Evolutionary conservation across 2,888 invertebrate species (phyloP).

Genomic region (Troides aeacus): DNA sequence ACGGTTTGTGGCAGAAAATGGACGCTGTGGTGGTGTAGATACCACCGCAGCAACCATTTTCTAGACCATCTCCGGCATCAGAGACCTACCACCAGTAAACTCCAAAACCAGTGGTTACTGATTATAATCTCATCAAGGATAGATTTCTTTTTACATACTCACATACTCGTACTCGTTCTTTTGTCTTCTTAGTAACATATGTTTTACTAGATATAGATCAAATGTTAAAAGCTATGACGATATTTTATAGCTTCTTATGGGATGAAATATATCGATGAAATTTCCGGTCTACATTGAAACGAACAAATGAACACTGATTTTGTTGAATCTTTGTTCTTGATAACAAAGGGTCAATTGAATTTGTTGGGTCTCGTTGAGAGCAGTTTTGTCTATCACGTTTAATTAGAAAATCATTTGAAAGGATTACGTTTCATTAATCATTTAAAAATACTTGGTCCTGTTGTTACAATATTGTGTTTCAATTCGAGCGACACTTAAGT

Average conservation of each 20-base stretch:
- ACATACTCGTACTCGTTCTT: no score
- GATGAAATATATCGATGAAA: neutral
- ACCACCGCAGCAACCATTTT: no score
- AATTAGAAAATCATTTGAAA: conserved; percentile 11
- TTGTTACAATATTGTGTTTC: neutral
- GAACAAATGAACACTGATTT: neutral
- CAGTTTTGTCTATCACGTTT: conserved; percentile 11
- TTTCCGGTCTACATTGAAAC: neutral
- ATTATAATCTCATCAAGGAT: no score
- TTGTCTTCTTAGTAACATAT: no score
- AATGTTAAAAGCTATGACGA: neutral
- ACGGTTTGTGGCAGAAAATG: no score
- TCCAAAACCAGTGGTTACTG: no score
- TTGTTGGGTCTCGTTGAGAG: conserved; percentile 8
- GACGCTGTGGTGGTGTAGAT: no score
- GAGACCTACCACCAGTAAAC: no score
- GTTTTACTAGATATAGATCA: no score
- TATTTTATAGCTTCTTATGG: neutral
- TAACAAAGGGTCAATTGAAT: conserved; percentile 14
- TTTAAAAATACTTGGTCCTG: neutral
- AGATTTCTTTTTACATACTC: no score
- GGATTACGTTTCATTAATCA: neutral
- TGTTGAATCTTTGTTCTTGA: conserved; percentile 3
- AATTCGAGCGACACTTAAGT: neutral
- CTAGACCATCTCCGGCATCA: no score